These are phyloP conservation scores for Trissoscelio sp. DNA, from an alignment of 2,888 invertebrate species.

Conservation along the genomic window DNA sequence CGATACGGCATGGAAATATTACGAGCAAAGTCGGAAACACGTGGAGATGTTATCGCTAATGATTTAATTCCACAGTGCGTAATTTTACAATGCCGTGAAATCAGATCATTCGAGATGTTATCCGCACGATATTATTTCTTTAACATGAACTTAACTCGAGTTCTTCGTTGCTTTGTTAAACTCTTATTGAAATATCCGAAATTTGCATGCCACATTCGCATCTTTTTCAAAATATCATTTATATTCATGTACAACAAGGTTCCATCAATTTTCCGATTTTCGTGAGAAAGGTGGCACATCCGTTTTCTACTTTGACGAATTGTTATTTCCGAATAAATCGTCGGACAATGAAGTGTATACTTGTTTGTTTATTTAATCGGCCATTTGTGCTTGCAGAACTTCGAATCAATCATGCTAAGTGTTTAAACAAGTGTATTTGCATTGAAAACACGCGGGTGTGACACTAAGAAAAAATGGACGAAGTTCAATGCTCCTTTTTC, in stretches of 20 bases:
- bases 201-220: slow-evolving; percentile 3
- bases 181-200: slow-evolving; percentile 19
- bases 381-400: slow-evolving; percentile 22
- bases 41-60: slow-evolving; percentile 64
- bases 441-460: slow-evolving; percentile 43
- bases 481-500: slow-evolving; percentile 55
- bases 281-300: not conserved
- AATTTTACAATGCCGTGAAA: slow-evolving; percentile 65
- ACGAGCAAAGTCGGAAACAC: slow-evolving; percentile 49
- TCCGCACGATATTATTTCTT: slow-evolving; percentile 37
- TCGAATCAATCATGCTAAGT: slow-evolving; percentile 49
- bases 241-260: slow-evolving; percentile 11
- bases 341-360: slow-evolving; percentile 4
- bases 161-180: not conserved
- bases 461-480: slow-evolving; percentile 50
- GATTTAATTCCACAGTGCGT: slow-evolving; percentile 63
- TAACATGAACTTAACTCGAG: not conserved
- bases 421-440: slow-evolving; percentile 61
- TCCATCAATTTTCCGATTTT: slow-evolving; percentile 17
- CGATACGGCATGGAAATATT: slow-evolving; percentile 51
- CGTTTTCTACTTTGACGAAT: slow-evolving; percentile 2
- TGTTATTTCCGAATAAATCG: not conserved
- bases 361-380: slow-evolving; percentile 42
- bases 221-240: slow-evolving; percentile 24
- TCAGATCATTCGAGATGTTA: slow-evolving; percentile 60